Evolutionary conservation across 1,140 invertebrate genomes (phyloP).

Genomic region (Brachionus koreanus): DNA sequence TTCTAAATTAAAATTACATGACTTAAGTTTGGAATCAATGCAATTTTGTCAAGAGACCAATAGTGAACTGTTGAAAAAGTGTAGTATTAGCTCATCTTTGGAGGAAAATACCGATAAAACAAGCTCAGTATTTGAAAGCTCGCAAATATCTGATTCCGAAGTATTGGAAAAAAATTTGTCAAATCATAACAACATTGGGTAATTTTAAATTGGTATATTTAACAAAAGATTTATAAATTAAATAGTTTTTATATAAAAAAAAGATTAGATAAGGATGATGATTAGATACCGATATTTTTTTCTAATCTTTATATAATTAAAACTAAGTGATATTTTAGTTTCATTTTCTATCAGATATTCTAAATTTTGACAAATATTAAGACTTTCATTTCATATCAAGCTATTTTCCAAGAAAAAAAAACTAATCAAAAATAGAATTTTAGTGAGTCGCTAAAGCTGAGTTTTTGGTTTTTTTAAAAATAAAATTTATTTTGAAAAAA

Average conservation of each 20-base stretch:
- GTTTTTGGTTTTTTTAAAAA: too few relatives aligned
- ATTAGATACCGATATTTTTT: too few relatives aligned
- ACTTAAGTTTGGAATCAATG: background rate
- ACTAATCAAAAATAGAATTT: too few relatives aligned
- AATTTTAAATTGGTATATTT: background rate
- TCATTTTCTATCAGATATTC: too few relatives aligned
- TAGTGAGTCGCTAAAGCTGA: too few relatives aligned
- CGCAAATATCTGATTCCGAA: background rate
- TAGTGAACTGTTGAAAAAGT: background rate
- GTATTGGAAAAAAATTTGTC: background rate
- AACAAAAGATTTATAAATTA: background rate
- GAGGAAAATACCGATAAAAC: background rate
- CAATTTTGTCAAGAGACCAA: background rate
- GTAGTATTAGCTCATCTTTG: background rate
- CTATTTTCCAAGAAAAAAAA: too few relatives aligned
- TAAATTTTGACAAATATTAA: too few relatives aligned
- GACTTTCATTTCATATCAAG: too few relatives aligned
- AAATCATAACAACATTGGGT: background rate
- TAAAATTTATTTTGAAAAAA: too few relatives aligned
- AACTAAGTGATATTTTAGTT: too few relatives aligned
- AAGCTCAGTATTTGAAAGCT: slow-evolving; percentile 4
- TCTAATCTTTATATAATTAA: too few relatives aligned
- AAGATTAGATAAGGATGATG: background rate
- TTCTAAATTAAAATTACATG: slow-evolving; percentile 6
- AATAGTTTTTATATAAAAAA: background rate